Evolutionary conservation across 2,888 invertebrate species (phyloP).

Genomic region (Metallyticus violacea): DNA sequence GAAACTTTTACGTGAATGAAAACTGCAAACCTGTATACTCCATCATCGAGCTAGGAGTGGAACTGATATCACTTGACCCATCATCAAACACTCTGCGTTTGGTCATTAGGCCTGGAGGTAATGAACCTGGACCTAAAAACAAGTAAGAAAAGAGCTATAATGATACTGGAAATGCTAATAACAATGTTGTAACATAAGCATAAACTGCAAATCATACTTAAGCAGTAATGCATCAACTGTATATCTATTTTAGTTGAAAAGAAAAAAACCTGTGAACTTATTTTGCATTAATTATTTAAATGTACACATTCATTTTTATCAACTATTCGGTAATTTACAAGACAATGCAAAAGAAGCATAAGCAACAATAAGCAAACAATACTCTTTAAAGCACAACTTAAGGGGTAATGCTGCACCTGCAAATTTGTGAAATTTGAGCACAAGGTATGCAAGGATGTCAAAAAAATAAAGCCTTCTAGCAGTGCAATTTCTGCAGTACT

Average conservation of each 20-base stretch:
- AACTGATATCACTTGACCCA: conserved; percentile 80
- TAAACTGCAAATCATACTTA: not conserved
- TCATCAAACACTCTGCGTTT: conserved; percentile 69
- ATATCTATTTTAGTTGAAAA: too few species aligned
- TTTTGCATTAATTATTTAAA: not conserved
- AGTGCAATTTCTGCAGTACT: not conserved
- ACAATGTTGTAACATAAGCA: not conserved
- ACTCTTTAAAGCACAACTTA: not conserved
- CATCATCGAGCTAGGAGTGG: conserved; percentile 81
- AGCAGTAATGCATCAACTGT: not conserved
- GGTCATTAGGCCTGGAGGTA: conserved; percentile 74
- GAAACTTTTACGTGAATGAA: conserved; percentile 28
- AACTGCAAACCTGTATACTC: conserved; percentile 68
- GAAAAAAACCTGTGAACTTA: not conserved
- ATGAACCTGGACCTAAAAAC: conserved; percentile 64
- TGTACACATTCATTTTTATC: not conserved
- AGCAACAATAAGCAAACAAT: not conserved
- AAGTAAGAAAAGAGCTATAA: not conserved
- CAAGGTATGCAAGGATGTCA: not conserved
- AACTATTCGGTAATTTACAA: not conserved
- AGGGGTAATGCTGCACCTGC: not conserved
- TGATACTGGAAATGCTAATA: not conserved
- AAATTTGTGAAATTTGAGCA: not conserved
- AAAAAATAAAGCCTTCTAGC: not conserved
- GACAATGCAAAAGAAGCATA: not conserved